These are phyloP conservation scores for Agapostemon virescens DNA, from an alignment of 2,888 invertebrate species.

Conservation along the genomic window DNA sequence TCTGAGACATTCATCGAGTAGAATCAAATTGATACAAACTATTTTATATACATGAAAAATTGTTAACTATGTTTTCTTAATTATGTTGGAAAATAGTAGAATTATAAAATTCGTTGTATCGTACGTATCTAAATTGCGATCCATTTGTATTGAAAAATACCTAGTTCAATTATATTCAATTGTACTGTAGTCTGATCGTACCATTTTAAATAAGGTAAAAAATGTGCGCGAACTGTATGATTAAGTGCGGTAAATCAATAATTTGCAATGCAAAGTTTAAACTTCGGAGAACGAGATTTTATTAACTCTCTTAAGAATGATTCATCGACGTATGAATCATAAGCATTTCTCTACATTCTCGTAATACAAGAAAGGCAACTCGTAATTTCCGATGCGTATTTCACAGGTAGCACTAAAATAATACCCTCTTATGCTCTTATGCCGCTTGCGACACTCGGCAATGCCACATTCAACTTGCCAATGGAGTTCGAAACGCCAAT, in stretches of 20 bases:
- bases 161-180: too few relatives aligned
- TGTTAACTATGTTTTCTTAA: too few relatives aligned
- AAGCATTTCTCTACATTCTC: too few relatives aligned
- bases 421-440: conserved; percentile 33
- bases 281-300: neutral
- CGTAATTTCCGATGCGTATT: neutral
- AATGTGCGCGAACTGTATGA: neutral
- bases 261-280: neutral
- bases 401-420: conserved; percentile 14
- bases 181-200: too few relatives aligned
- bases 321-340: neutral
- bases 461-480: conserved; percentile 26
- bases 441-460: neutral
- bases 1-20: too few relatives aligned
- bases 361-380: neutral
- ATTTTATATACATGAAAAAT: too few relatives aligned
- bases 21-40: too few relatives aligned
- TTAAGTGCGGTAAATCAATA: neutral
- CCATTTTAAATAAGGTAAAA: neutral
- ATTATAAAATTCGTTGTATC: too few relatives aligned
- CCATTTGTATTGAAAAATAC: too few relatives aligned
- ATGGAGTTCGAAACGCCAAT: conserved; percentile 19
- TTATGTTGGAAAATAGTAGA: too few relatives aligned
- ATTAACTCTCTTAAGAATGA: too few relatives aligned
- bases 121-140: too few relatives aligned